These are phyloP conservation scores for Andrena hattorfiana DNA, from an alignment of 2,888 invertebrate genomes.

Conservation along the genomic window DNA sequence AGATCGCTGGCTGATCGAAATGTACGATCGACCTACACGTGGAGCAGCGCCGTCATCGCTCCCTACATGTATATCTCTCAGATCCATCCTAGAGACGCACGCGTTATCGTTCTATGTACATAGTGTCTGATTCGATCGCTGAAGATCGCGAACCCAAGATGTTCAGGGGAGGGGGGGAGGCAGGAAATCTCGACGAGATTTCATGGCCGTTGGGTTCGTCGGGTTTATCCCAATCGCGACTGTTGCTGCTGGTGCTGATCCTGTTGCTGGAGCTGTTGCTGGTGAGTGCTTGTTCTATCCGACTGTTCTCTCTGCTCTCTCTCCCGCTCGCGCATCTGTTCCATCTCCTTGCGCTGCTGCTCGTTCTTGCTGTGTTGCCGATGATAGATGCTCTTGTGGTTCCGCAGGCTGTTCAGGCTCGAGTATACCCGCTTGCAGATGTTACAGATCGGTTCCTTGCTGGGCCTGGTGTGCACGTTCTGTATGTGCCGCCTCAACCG, in stretches of 20 bases:
- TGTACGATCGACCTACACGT: background rate
- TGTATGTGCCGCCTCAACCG: slow-evolving; percentile 96
- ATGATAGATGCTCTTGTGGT: slow-evolving; percentile 97
- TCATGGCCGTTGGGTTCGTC: background rate
- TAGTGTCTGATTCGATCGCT: slow-evolving; percentile 12
- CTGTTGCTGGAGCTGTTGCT: slow-evolving; percentile 64
- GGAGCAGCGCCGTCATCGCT: slow-evolving; percentile 4
- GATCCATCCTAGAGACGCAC: slow-evolving; percentile 10
- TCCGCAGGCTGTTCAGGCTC: slow-evolving; percentile 95
- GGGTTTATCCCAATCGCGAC: slow-evolving; percentile 75
- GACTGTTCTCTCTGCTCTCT: slow-evolving; percentile 75
- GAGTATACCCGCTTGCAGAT: slow-evolving; percentile 97
- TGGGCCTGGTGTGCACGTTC: slow-evolving; percentile 96
- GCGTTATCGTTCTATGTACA: slow-evolving; percentile 6
- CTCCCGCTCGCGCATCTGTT: slow-evolving; percentile 77
- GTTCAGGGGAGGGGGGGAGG: background rate
- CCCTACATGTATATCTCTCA: background rate
- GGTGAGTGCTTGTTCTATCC: slow-evolving; percentile 67
- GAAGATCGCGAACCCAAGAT: background rate
- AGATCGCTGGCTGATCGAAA: background rate
- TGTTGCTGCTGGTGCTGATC: slow-evolving; percentile 60
- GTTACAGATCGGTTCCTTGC: slow-evolving; percentile 96
- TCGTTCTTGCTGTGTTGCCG: slow-evolving; percentile 87
- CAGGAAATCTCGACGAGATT: background rate
- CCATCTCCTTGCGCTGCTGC: slow-evolving; percentile 90